phyloP scores from a whole-genome alignment of 2,113 vertebrate species.

The Tauraco erythrolophus region DNA sequence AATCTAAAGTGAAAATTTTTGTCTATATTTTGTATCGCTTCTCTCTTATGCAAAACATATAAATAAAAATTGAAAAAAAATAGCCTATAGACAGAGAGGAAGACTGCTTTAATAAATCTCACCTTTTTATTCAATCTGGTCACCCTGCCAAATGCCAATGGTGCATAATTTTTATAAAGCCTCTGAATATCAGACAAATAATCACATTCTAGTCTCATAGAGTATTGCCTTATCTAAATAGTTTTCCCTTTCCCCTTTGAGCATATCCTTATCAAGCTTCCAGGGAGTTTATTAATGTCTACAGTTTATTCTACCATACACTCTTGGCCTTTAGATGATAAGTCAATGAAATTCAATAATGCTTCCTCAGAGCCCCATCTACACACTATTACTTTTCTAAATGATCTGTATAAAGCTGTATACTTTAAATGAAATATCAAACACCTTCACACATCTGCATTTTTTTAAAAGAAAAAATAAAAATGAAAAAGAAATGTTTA shows the following conservation, averaged over 20 bases:
- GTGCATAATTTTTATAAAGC: not conserved
- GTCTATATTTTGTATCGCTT: not conserved
- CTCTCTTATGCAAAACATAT: not conserved
- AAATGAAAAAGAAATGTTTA: not conserved
- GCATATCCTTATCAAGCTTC: constrained; percentile 12
- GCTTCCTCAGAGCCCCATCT: not conserved
- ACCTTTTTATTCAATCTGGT: not conserved
- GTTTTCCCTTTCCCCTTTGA: constrained; percentile 23
- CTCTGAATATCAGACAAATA: constrained; percentile 18
- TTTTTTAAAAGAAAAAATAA: not conserved
- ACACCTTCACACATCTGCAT: not conserved
- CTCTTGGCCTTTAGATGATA: constrained; percentile 24
- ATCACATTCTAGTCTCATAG: constrained; percentile 12
- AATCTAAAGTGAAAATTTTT: not conserved
- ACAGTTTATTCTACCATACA: not conserved
- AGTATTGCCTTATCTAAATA: constrained; percentile 29
- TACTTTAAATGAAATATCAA: constrained; percentile 41
- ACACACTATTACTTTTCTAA: constrained; percentile 20
- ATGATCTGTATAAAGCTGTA: not conserved
- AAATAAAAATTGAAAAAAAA: not conserved
- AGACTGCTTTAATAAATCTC: not conserved
- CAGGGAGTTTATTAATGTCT: constrained; percentile 28
- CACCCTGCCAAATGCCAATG: not conserved
- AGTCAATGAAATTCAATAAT: constrained; percentile 56
- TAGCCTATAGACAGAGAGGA: not conserved